Evolutionary conservation across 1,140 invertebrate genomes (phyloP), one percentile per base, ranked within the genome.

Genomic region (Hylyphantes graminicola): DNA sequence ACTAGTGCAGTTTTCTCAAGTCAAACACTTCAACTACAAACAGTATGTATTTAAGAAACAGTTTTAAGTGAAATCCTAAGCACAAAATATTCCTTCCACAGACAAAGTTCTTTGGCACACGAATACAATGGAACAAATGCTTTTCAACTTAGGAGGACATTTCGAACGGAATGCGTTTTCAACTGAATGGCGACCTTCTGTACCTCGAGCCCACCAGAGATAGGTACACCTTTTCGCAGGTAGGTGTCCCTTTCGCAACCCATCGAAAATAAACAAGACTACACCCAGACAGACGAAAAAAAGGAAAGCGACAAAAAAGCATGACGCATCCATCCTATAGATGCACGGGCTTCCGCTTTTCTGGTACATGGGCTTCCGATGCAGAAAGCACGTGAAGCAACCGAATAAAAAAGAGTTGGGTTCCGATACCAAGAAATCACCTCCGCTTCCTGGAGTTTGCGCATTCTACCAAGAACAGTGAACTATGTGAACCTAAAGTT

Each of bases 201-300:
- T 35, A 35, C 35, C 35, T 35, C 35, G 35, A 35, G 35, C 68
- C 68, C 68, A 70, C 68, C 51, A 6, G 68, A 19, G 50, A 53
- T n/a, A 53, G 57, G n/a, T 15, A 51, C 50, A 70, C 68, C 68
- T 70, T 51, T 54, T 70, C 8, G 54, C 68, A 70, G 68, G 68
- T 70, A 53, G 68, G 68, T 53, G 68, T 70, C 68, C 10, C 13
- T 68, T 68, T 68, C 65, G 65, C 35, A 68, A 68, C 65, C 15
- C 12, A 68, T 50, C 65, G 50, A 21, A 13, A 67, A 7, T 15
- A 35, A 68, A 50, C 5, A 35, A 68, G 65, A 68, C 65, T 21
- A 68, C 65, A 68, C 65, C 65, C 65, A 15, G 51, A 68, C 51
- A 12, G n/a, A n/a, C n/a, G n/a, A n/a, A n/a, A 67, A 17, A 21